Percentiles rank a stretch among this genome's conserved stretches.
phyloP scores from a whole-genome alignment of 2,797 vertebrate species.

The Borostomias antarcticus region DNA sequence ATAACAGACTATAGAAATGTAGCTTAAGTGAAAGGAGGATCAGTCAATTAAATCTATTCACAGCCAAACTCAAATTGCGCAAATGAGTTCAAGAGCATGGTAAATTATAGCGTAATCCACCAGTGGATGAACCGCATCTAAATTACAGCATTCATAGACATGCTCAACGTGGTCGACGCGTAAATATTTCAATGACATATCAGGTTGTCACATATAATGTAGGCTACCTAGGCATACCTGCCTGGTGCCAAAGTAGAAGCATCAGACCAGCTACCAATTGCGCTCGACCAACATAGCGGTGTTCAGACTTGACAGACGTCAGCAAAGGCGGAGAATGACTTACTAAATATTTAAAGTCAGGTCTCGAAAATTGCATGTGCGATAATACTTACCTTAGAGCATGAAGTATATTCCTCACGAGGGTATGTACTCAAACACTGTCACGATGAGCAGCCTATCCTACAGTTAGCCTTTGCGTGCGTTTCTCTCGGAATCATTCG shows the following conservation, averaged over 20 bases:
- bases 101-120: not conserved
- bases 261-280: not conserved
- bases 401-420: slow-evolving; percentile 13
- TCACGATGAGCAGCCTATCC: no score
- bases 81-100: not conserved
- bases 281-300: not conserved
- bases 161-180: not conserved
- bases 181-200: not conserved
- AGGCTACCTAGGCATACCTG: no score
- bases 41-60: not conserved
- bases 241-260: not conserved
- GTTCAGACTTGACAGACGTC: not conserved
- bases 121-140: not conserved
- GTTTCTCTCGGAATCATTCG: not conserved
- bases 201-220: not conserved
- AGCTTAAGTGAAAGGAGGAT: no score
- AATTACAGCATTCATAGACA: not conserved
- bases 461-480: not conserved
- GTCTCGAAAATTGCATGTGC: not conserved
- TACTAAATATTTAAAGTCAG: not conserved
- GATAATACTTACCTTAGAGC: slow-evolving; percentile 61
- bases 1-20: not conserved
- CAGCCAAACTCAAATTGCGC: not conserved
- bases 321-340: not conserved
- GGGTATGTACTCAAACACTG: not conserved